These are phyloP conservation scores for Drosophila siamana DNA, from an alignment of 2,888 invertebrate species.

Conservation along the genomic window DNA sequence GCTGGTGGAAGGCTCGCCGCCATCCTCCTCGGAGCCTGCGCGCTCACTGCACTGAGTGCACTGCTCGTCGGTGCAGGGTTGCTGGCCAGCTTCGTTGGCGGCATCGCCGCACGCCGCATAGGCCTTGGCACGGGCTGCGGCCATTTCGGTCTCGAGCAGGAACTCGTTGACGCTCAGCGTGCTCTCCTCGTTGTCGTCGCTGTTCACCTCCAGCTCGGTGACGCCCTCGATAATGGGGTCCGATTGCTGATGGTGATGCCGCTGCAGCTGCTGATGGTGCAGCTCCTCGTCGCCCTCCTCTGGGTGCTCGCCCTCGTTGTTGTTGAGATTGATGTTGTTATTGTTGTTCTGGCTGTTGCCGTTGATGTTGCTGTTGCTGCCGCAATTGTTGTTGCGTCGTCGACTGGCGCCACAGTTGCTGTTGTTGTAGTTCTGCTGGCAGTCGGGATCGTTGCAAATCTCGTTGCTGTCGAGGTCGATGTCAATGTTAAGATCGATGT, in stretches of 20 bases:
- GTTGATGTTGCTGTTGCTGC: slow-evolving; percentile 49
- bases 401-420: slow-evolving; percentile 38
- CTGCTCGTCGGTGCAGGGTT: slow-evolving; percentile 76
- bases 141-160: slow-evolving; percentile 72
- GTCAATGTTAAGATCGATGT: slow-evolving; percentile 53
- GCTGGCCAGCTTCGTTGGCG: slow-evolving; percentile 40
- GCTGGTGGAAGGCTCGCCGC: slow-evolving; percentile 63
- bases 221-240: slow-evolving; percentile 53
- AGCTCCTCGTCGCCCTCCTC: not conserved
- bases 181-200: slow-evolving; percentile 69
- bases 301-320: slow-evolving; percentile 10
- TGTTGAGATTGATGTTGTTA: slow-evolving; percentile 47
- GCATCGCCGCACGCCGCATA: slow-evolving; percentile 63
- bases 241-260: not conserved
- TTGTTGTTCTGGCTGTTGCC: slow-evolving; percentile 53
- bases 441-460: slow-evolving; percentile 83
- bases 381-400: slow-evolving; percentile 55
- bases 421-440: slow-evolving; percentile 73
- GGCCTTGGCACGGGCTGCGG: slow-evolving; percentile 42
- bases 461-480: slow-evolving; percentile 59
- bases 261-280: slow-evolving; percentile 5
- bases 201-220: slow-evolving; percentile 59
- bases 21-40: slow-evolving; percentile 44
- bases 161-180: slow-evolving; percentile 76
- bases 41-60: slow-evolving; percentile 73